A percentile compares a stretch with the other conserved stretches of the same genome.
These are phyloP conservation scores for Florisuga fusca DNA, from an alignment of 2,797 vertebrate species.

Conservation along the genomic window DNA sequence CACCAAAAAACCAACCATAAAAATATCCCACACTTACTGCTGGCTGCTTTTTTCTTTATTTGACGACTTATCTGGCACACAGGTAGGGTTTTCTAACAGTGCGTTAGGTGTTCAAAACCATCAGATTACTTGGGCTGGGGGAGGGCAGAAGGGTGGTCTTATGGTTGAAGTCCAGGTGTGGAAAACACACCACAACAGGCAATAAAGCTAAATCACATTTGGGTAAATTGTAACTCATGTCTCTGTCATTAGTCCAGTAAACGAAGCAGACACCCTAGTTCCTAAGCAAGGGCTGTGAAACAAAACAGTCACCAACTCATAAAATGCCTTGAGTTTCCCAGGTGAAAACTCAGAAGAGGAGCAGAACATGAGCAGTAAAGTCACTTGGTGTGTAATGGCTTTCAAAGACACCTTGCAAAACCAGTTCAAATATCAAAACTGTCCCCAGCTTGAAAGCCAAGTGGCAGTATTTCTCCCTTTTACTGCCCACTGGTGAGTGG, in stretches of 20 bases:
- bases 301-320: not conserved
- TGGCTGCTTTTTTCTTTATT: slow-evolving; percentile 32
- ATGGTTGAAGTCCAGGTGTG: not conserved
- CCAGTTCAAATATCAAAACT: not conserved
- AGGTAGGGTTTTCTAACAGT: not conserved
- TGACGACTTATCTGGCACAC: slow-evolving; percentile 7
- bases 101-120: not conserved
- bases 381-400: slow-evolving; percentile 36
- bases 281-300: slow-evolving; percentile 9
- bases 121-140: not conserved
- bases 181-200: not conserved
- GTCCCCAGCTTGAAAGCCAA: slow-evolving; percentile 4
- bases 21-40: not conserved
- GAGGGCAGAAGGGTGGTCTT: not conserved
- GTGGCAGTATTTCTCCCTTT: not conserved
- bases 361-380: slow-evolving; percentile 1
- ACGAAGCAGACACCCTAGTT: not conserved
- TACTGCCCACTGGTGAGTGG: not conserved
- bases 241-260: not conserved
- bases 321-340: not conserved
- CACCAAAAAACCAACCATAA: not conserved
- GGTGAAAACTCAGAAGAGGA: not conserved
- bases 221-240: not conserved
- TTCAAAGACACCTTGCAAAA: not conserved
- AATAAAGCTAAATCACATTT: not conserved